Conservation (phyloP, 2,113 vertebrate genomes). For the Ciconia boyciana region DNA sequence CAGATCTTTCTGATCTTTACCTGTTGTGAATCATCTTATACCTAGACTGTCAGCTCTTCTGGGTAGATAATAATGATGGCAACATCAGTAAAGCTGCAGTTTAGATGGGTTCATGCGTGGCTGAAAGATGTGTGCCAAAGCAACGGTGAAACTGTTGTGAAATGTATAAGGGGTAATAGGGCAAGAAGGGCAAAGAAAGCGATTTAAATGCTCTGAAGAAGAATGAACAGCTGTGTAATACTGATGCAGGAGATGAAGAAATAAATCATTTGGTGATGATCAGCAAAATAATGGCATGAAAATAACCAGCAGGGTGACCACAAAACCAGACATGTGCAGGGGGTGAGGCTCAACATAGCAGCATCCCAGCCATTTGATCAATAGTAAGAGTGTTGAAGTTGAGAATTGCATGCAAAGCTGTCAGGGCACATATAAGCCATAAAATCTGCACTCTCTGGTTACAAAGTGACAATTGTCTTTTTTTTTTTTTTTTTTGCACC, state of each 20-base stretch:
- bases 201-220: neutral
- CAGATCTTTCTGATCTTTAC: neutral
- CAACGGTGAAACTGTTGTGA: neutral
- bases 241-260: neutral
- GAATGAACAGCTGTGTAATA: neutral
- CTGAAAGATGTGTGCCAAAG: neutral
- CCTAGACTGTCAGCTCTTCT: neutral
- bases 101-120: neutral
- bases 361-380: neutral
- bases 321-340: neutral
- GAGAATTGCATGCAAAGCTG: neutral
- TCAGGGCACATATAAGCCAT: neutral
- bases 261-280: constrained; percentile 23
- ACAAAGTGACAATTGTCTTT: constrained; percentile 27
- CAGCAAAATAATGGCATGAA: constrained; percentile 15
- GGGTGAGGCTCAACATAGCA: neutral
- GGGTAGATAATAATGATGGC: neutral
- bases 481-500: neutral
- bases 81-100: neutral
- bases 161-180: neutral
- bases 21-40: neutral
- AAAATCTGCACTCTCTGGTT: constrained; percentile 8
- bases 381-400: neutral
- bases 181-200: neutral
- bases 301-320: neutral